Evolutionary conservation across 2,113 vertebrate species (phyloP), one percentile per base, ranked within the genome.

Genomic region (Megaceryle torquata): DNA sequence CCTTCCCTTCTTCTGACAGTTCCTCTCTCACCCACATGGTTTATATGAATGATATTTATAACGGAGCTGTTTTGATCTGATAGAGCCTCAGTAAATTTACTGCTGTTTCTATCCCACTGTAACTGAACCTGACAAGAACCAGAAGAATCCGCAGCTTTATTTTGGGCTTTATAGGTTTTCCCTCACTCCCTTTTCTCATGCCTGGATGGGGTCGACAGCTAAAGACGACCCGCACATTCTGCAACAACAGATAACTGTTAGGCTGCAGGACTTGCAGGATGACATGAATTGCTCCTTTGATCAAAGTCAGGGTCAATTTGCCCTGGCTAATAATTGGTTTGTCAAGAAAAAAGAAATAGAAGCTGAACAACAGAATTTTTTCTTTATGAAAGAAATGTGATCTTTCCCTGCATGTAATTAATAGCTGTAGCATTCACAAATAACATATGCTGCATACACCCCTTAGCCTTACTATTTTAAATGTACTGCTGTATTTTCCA

Each of bases 91-190:
- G 86, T 79, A 84, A 95, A 96, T 96, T 96, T 96, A 97, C 86
- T 77, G 92, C 93, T 67, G n/a, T 86, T 92, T 84, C 91, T 96
- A 44, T 53, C 89, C 77, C 86, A 57, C 53, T 87, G 75, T 72
- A 89, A 95, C 59, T 93, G 86, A 95, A 96, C 75, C 94, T 96
- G 95, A 96, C 91, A 93, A 88, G 88, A 96, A 95, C 86, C 92
- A 95, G 96, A 96, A 79, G 94, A 94, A 93, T 79, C 81, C 1
- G 0, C 35, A 85, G 81, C 85, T 92, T 97, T 96, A 96, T 95
- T 96, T 89, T 80, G 93, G 84, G 82, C 85, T 97, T 92, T 82
- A 93, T 77, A 89, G 91, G 68, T 69, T 94, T 92, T 82, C 60
- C 70, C 89, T 91, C 63, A 82, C 84, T 95, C 94, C 84, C 87